phyloP scores from a whole-genome alignment of 2,113 vertebrate species.

The Stictonetta naevosa region DNA sequence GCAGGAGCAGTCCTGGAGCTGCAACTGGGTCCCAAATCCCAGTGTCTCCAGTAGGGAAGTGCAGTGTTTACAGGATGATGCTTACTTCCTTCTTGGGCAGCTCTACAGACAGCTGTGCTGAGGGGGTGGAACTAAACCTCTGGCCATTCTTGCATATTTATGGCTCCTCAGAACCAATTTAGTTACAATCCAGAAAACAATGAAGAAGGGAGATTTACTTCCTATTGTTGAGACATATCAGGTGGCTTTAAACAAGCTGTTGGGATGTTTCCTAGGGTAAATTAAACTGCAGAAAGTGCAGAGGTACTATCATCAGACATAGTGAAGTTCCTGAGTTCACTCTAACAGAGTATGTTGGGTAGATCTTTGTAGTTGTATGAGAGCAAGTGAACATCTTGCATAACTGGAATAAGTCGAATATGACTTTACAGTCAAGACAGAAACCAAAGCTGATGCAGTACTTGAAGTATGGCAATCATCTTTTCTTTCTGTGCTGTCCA shows the following conservation, averaged over 20 bases:
- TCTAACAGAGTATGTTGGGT: not conserved
- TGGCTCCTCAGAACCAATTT: not conserved
- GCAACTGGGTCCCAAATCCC: not conserved
- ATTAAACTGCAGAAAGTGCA: not conserved
- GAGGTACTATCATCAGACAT: not conserved
- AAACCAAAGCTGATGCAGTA: slow-evolving; percentile 31
- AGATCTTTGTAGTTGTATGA: not conserved
- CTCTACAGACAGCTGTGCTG: slow-evolving; percentile 60
- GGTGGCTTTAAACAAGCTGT: not conserved
- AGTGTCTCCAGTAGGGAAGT: slow-evolving; percentile 16
- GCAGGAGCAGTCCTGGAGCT: not conserved
- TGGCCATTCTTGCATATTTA: slow-evolving; percentile 22
- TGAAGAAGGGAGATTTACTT: not conserved
- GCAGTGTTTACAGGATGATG: slow-evolving; percentile 28
- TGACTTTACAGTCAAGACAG: slow-evolving; percentile 14
- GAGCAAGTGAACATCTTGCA: not conserved
- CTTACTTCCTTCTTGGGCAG: slow-evolving; percentile 48
- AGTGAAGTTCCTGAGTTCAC: not conserved
- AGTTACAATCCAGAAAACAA: not conserved
- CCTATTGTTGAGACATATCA: not conserved
- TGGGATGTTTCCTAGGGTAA: not conserved
- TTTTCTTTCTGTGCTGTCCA: not conserved
- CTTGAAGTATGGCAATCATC: not conserved
- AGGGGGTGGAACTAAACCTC: slow-evolving; percentile 41
- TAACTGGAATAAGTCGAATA: slow-evolving; percentile 2